These are phyloP conservation scores for Pristionchus mayeri DNA, from an alignment of 2,888 invertebrate genomes.

Conservation along the genomic window DNA sequence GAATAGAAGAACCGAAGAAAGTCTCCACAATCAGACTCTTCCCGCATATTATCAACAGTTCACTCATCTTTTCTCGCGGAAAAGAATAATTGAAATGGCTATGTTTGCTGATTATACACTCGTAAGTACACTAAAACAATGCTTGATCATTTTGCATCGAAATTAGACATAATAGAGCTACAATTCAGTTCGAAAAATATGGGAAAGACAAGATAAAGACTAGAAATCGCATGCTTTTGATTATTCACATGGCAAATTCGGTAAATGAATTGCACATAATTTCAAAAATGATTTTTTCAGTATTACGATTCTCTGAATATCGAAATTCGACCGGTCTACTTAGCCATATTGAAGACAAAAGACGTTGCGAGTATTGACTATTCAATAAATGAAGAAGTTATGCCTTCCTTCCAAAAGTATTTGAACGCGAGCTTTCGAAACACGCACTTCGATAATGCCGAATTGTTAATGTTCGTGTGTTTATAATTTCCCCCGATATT, in stretches of 20 bases:
- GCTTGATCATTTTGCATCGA: neutral
- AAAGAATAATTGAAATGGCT: neutral
- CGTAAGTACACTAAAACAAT: neutral
- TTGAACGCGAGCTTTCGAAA: neutral
- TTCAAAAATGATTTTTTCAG: neutral
- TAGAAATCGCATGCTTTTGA: neutral
- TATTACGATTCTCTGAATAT: neutral
- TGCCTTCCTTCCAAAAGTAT: neutral
- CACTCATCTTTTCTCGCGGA: neutral
- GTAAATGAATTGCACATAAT: neutral
- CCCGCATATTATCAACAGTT: neutral
- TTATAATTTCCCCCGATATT: no score
- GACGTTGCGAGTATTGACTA: neutral
- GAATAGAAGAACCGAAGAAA: no score
- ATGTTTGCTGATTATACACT: conserved; percentile 1
- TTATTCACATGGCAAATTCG: conserved; percentile 12
- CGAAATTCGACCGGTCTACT: neutral
- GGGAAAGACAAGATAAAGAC: neutral
- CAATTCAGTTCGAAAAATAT: neutral
- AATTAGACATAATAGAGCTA: no score
- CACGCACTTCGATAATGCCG: neutral
- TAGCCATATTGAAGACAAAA: neutral
- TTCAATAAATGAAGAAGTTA: no score
- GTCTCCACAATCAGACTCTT: neutral
- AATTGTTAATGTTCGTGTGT: neutral